Evolutionary conservation across 2,113 vertebrate species (phyloP).

Genomic region (Colistium nudipinnis): DNA sequence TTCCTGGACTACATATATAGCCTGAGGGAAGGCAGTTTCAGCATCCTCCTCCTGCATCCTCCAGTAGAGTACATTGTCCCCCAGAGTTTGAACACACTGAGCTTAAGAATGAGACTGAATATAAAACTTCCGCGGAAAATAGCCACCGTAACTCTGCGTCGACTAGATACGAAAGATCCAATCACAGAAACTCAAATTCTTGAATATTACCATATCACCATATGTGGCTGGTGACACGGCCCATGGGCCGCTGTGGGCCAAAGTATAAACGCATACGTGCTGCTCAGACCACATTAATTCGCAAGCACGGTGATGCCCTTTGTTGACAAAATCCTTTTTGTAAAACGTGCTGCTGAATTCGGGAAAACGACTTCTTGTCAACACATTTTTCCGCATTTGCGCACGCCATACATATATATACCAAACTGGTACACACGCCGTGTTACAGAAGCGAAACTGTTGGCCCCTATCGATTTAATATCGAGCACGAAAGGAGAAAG

Average conservation of each 20-base stretch:
- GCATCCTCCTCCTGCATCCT: neutral
- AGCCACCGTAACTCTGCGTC: neutral
- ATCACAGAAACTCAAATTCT: neutral
- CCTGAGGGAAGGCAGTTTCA: neutral
- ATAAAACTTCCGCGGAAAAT: neutral
- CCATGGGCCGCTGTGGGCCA: neutral
- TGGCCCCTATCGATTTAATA: too few relatives aligned
- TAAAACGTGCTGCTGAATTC: too few relatives aligned
- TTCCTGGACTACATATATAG: neutral
- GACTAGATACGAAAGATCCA: too few relatives aligned
- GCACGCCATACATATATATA: too few relatives aligned
- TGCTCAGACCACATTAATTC: neutral
- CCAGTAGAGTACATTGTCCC: neutral
- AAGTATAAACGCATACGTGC: neutral
- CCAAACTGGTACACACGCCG: too few relatives aligned
- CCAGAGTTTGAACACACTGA: neutral
- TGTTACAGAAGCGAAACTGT: too few relatives aligned
- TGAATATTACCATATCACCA: neutral
- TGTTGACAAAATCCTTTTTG: neutral
- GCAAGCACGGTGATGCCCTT: neutral
- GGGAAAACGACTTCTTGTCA: too few relatives aligned
- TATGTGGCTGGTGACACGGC: neutral
- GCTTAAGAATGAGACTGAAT: too few relatives aligned
- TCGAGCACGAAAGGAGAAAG: too few relatives aligned
- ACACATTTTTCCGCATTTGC: too few relatives aligned